Conservation (phyloP, 2,888 invertebrate species). For the Cosmopolites sordidus region DNA sequence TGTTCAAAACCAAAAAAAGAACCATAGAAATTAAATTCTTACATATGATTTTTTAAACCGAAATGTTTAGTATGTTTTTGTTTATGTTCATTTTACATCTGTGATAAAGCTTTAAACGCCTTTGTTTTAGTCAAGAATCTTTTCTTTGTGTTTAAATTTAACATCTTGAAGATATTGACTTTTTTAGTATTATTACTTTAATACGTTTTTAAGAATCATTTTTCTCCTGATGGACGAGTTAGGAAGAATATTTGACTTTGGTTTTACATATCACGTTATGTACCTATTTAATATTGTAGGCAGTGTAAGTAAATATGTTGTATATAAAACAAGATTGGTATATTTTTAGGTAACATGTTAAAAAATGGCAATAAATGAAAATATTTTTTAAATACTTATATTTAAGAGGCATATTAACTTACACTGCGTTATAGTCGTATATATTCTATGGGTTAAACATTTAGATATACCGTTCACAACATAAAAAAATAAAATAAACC, state of each 20-base stretch:
- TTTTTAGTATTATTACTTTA: background rate
- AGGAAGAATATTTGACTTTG: background rate
- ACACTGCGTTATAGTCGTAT: too few species aligned
- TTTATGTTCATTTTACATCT: background rate
- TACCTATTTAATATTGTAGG: background rate
- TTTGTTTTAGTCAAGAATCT: background rate
- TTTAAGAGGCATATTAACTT: too few species aligned
- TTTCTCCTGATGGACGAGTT: background rate
- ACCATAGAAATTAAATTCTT: background rate
- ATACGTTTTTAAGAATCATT: background rate
- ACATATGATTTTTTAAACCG: background rate
- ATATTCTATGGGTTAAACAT: too few species aligned
- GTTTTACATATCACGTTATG: background rate
- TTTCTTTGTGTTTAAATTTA: background rate
- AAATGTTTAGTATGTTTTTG: background rate
- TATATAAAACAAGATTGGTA: too few species aligned
- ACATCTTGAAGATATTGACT: background rate
- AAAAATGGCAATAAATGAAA: too few species aligned
- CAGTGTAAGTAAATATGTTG: too few species aligned
- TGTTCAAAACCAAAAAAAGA: background rate
- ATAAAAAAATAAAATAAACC: too few species aligned
- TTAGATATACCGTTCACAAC: too few species aligned
- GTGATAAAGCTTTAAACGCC: background rate
- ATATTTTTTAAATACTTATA: too few species aligned
- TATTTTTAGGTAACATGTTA: too few species aligned